Evolutionary conservation across 1,140 invertebrate species (phyloP), one percentile per base, ranked within the genome.

Genomic region (Antheraea mylitta): DNA sequence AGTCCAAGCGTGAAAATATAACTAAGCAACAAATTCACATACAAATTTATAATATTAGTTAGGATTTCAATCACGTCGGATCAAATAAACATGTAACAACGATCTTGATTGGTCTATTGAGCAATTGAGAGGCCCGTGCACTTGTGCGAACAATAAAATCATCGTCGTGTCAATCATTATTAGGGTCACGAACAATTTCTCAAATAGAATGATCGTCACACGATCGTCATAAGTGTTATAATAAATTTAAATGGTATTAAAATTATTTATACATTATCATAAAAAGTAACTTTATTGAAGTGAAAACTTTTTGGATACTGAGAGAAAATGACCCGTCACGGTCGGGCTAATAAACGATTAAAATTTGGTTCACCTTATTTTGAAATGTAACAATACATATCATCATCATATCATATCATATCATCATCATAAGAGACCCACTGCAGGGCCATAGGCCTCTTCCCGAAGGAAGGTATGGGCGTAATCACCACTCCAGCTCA

Each of bases 101-200:
- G 36, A 60, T 18, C n/a, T 45, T 70, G 65, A 71, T 64, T 71
- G 66, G 45, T 45, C 66, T 45, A 71, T 67, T 64, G 70, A 71
- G 60, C 70, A 71, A 71, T 71, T 71, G 70, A 67, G 59, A 53
- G 18, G 4, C 22, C 22, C 22, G 22, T 30, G 38, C 53, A 42
- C 58, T 19, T 64, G n/a, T 18, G 58, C 60, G 58, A 67, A 67
- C 70, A 71, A 67, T 71, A 67, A 71, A 71, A 67, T 67, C 60
- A 53, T 64, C 60, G 58, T 61, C 4, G 66, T 66, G 63, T 19
- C 66, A n/a, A 18, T 48, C 13, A 30, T 22, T 18, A 68, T 71
- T 66, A 61, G 53, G 70, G 70, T 72, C 70, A 72, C 16, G 53
- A 66, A 18, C 70, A 72, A 68, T 72, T 68, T 64, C 59, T 9